phyloP scores from a whole-genome alignment of 2,113 vertebrate species.

The Speoplatyrhinus poulsoni region DNA sequence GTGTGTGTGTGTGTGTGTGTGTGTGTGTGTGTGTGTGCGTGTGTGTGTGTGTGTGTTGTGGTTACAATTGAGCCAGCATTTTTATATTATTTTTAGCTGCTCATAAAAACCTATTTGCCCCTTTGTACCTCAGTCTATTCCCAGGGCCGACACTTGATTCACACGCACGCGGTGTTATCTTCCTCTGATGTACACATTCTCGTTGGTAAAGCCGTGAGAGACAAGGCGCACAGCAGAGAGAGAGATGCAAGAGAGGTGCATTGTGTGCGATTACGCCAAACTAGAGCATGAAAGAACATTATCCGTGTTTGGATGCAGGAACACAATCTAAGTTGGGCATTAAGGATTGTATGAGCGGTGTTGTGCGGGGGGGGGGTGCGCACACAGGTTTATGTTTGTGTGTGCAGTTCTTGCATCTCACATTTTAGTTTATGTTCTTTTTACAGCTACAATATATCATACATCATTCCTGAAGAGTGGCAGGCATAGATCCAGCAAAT shows the following conservation, averaged over 20 bases:
- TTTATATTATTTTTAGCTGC: neutral
- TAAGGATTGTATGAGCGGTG: constrained; percentile 3
- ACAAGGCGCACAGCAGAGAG: constrained; percentile 39
- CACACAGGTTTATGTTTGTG: neutral
- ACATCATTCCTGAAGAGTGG: constrained; percentile 22
- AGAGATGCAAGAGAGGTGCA: constrained; percentile 10
- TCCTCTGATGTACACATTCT: constrained; percentile 20
- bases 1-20: neutral
- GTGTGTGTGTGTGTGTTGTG: neutral
- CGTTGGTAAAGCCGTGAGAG: constrained; percentile 29
- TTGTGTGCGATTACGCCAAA: constrained; percentile 47
- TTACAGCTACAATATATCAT: constrained; percentile 3
- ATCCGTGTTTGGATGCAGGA: constrained; percentile 39
- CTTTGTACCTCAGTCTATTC: neutral
- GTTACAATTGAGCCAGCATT: neutral
- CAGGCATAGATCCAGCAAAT: constrained; percentile 19
- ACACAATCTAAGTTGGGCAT: constrained; percentile 21
- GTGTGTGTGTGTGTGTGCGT: neutral
- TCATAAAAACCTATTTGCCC: neutral
- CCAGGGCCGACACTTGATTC: constrained; percentile 1
- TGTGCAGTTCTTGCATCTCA: neutral
- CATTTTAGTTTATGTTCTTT: constrained; percentile 7
- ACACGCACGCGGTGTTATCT: neutral
- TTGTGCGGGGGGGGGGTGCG: neutral
- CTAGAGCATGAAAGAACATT: constrained; percentile 58